Percentiles rank a stretch among this genome's conserved stretches.
Conservation (phyloP, 2,888 invertebrate genomes). For the Apocheima hispidaria region DNA sequence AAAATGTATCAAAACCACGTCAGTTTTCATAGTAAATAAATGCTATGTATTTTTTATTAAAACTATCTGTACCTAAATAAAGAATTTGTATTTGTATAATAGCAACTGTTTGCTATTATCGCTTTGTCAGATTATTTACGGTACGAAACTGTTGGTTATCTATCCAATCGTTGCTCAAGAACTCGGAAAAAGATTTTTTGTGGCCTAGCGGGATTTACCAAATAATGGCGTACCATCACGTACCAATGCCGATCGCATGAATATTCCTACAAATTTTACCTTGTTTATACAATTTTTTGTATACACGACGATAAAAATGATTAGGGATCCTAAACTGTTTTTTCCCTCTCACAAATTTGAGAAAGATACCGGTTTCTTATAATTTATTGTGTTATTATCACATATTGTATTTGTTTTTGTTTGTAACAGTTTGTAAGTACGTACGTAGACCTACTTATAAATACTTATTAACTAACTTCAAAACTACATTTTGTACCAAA, state of each 20-base stretch:
- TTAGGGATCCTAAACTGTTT: not conserved
- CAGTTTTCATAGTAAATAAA: too few relatives aligned
- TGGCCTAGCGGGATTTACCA: not conserved
- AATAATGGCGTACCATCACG: conserved; percentile 12
- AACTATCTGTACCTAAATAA: too few relatives aligned
- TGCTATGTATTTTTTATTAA: too few relatives aligned
- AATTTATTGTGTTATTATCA: not conserved
- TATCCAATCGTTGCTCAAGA: not conserved
- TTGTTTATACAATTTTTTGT: not conserved
- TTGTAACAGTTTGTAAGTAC: too few relatives aligned
- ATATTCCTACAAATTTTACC: conserved; percentile 1
- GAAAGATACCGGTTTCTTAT: not conserved
- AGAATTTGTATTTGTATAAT: too few relatives aligned
- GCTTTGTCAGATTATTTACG: too few relatives aligned
- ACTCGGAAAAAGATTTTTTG: not conserved
- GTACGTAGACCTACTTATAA: too few relatives aligned
- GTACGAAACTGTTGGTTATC: too few relatives aligned
- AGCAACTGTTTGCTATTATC: too few relatives aligned
- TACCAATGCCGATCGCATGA: conserved; percentile 3
- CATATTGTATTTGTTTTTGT: not conserved
- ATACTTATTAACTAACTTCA: too few relatives aligned
- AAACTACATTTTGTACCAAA: too few relatives aligned
- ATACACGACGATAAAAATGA: not conserved
- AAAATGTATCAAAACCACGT: too few relatives aligned
- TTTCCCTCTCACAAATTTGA: not conserved